Evolutionary conservation across 1,140 invertebrate species (phyloP).

Genomic region (Phortica variegata): DNA sequence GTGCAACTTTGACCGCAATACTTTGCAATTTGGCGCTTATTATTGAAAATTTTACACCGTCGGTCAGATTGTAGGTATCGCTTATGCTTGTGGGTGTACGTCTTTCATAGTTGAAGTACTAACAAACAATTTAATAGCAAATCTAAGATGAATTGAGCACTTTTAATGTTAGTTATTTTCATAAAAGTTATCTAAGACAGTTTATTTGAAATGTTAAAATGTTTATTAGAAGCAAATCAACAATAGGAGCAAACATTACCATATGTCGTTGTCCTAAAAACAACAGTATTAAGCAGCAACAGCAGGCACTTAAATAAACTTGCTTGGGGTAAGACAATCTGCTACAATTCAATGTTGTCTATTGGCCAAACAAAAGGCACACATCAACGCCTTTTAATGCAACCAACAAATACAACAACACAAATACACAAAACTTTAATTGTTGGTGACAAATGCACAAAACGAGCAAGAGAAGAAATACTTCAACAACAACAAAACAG

Average conservation of each 20-base stretch:
- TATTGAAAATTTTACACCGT: background rate
- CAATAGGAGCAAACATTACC: slow-evolving; percentile 19
- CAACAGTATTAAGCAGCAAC: too few species aligned
- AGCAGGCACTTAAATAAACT: slow-evolving; percentile 28
- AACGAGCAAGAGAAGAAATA: slow-evolving; percentile 13
- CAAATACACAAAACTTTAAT: slow-evolving; percentile 26
- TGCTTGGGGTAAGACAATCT: slow-evolving; percentile 22
- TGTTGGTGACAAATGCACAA: slow-evolving; percentile 42
- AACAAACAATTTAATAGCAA: background rate
- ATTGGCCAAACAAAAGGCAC: slow-evolving; percentile 14
- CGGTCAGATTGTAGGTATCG: background rate
- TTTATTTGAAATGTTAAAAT: background rate
- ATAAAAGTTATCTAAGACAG: too few species aligned
- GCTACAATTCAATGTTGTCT: slow-evolving; percentile 13
- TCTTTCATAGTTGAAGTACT: background rate
- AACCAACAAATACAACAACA: slow-evolving; percentile 14
- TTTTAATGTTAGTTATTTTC: background rate
- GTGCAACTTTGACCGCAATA: slow-evolving; percentile 16
- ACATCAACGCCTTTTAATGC: slow-evolving; percentile 32
- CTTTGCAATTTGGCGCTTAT: slow-evolving; percentile 16
- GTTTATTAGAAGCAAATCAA: background rate
- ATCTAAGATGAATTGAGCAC: background rate
- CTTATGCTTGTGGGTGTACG: too few species aligned
- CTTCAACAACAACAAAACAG: slow-evolving; percentile 7
- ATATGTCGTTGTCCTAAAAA: background rate